Base-by-base conservation (phyloP, 2,888 invertebrate species). In the Periphyllus acericola region DNA sequence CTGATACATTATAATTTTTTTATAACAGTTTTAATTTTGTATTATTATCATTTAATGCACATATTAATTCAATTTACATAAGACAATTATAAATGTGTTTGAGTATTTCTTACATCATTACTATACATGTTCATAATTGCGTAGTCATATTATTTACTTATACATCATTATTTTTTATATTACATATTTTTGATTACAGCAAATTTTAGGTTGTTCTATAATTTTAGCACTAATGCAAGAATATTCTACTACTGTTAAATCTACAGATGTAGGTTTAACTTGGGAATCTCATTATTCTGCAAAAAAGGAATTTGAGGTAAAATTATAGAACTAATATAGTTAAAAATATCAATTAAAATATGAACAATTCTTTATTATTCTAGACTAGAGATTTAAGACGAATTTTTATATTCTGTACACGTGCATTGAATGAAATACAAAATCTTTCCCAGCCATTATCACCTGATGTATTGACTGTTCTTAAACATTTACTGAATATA, bases 231-330 rank as follows among this genome's bases (percentile, higher is more conserved):
- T 98, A 79, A 94, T 98, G 93, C 96, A 96, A 92, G 98, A 98
- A 92, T 97, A 96, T 92, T 95, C 96, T 17, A 96, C 94, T 55
- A 96, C 96, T 8, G 94, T 95, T 1, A 95, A 96, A 91, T 96
- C 97, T 2, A 95, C 96, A 60, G 96, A 96, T 92, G 95, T 97
- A 21, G 97, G 97, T 11, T 92, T 98, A 81, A 95, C 97, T 75
- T 97, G 96, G 96, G 97, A 97, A 92, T 94, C 95, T 66, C 97
- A 98, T 92, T 95, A 95, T 90, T 94, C 94, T 91, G 95, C 96
- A 55, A 98, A 97, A 92, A 90, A 94, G 90, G 94, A 95, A 74
- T 98, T 98, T 92, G 97, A 98, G 93, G 94, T 93, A 90, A 46
- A 32, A 36, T 34, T 83, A 36, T 46, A 60, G 60, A 60, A 21